Evolutionary conservation across 2,113 vertebrate genomes (phyloP).

Genomic region (Oreochromis tanganicae): DNA sequence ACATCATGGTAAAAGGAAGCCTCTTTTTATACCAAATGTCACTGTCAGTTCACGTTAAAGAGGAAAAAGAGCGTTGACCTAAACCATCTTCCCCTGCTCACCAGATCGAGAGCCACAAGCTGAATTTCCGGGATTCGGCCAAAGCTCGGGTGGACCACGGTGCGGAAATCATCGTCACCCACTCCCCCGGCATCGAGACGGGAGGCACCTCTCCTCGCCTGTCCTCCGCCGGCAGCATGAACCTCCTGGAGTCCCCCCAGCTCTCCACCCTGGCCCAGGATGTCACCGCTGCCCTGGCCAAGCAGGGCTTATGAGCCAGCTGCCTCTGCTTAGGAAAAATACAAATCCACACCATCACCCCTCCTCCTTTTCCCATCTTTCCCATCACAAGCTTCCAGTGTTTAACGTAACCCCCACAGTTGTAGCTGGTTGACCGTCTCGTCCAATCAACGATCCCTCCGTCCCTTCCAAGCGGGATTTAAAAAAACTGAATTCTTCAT

Average conservation of each 20-base stretch:
- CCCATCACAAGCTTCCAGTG: conserved; percentile 5
- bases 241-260: conserved; percentile 87
- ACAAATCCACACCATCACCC: neutral
- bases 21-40: neutral
- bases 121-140: conserved; percentile 86
- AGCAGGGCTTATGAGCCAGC: conserved; percentile 88
- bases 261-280: conserved; percentile 91
- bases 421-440: conserved; percentile 13
- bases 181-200: conserved; percentile 79
- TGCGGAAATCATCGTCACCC: conserved; percentile 87
- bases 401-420: neutral
- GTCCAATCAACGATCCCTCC: neutral
- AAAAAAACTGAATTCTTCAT: conserved; percentile 17
- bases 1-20: conserved; percentile 79
- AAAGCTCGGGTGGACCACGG: conserved; percentile 93
- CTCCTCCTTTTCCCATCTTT: neutral
- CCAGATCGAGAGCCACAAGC: conserved; percentile 95
- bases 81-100: fast-evolving
- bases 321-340: neutral
- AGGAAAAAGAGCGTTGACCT: neutral
- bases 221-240: conserved; percentile 89
- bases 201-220: conserved; percentile 84
- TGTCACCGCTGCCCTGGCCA: conserved; percentile 89
- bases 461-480: neutral
- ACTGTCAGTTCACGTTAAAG: neutral